A percentile compares a stretch with the other conserved stretches of the same genome.
Conservation (phyloP, 2,888 invertebrate genomes). For the Papilio elwesi region DNA sequence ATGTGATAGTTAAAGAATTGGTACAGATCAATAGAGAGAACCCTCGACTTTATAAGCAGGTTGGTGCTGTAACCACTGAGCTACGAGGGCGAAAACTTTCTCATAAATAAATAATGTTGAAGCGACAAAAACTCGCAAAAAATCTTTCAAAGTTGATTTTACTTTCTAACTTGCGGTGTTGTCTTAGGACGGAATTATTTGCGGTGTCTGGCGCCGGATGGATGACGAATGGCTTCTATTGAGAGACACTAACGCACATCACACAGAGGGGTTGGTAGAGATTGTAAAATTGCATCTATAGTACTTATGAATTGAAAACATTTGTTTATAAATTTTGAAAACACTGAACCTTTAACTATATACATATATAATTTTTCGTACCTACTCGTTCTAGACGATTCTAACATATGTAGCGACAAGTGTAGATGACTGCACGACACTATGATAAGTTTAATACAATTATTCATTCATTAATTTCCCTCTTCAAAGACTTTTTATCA, state of each 20-base stretch:
- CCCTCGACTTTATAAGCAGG: too few species aligned
- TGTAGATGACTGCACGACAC: too few species aligned
- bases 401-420: too few species aligned
- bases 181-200: conserved; percentile 37
- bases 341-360: background rate
- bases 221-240: background rate
- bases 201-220: conserved; percentile 32
- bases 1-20: too few species aligned
- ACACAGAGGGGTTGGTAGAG: background rate
- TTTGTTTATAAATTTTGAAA: background rate
- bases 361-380: background rate
- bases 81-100: background rate
- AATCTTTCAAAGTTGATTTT: conserved; percentile 13
- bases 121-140: conserved; percentile 13
- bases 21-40: too few species aligned
- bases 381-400: too few species aligned
- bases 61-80: too few species aligned
- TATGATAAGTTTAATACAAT: too few species aligned
- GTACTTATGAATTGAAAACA: background rate
- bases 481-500: too few species aligned
- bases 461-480: too few species aligned
- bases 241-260: background rate
- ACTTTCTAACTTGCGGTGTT: conserved; percentile 39
- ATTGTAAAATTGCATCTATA: too few species aligned
- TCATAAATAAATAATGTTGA: background rate